Evolutionary conservation across 2,797 vertebrate species (phyloP), one percentile per base, ranked within the genome.

Genomic region (Crenichthys baileyi): DNA sequence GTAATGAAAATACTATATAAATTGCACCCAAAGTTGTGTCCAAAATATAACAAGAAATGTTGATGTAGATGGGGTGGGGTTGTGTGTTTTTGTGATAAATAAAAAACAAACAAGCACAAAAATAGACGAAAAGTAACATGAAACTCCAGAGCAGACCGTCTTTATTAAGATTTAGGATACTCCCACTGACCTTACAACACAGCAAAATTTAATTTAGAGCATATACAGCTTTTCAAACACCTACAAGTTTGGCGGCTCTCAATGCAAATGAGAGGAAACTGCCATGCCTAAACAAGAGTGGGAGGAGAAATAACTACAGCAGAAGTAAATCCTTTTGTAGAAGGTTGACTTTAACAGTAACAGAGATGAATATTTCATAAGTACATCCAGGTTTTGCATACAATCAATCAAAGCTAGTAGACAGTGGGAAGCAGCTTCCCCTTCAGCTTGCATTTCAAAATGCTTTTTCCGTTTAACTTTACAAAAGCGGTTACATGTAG

Each of bases 141-240:
- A 89, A 71, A 88, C 79, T 20, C 48, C 6, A 77, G 79, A 89
- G 83, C 88, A 88, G 85, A 93, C 89, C 24, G 82, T 90, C 89
- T 94, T 95, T 95, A 94, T 94, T 95, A 89, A 93, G 91, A 93
- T 90, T 86, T 80, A 16, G 84, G 82, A 85, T 79, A 70, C 77
- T 91, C 87, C 83, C 83, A 85, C 73, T 90, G 81, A 89, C 86
- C 85, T 87, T 88, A 79, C 53, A 90, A 91, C 77, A 67, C 91
- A 92, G 89, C 92, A 91, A 92, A 93, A 92, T 90, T 92, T 84
- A 85, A 93, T 91, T 90, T 90, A 92, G 85, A 92, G 88, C 89
- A 89, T 89, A 72, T 89, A 94, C 79, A 86, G 85, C 82, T 86
- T 89, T 91, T 90, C 82, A 90, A 81, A 89, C 79, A 90, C 84